Evolutionary conservation across 35 echinoderm and acorn worm genomes (phyloP), one percentile per base, ranked within the genome.

Genomic region (Lytechinus pictus): DNA sequence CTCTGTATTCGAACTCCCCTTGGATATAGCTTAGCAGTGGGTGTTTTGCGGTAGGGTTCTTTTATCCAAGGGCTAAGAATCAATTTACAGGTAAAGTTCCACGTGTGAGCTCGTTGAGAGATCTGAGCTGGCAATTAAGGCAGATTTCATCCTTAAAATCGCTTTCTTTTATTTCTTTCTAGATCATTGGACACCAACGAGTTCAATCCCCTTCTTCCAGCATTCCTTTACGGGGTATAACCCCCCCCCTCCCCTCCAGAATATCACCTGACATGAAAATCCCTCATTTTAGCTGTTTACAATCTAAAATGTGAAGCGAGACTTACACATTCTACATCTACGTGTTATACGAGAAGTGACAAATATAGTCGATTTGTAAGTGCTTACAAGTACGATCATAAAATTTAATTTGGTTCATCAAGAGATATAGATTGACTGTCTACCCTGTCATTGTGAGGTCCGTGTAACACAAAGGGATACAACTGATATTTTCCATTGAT

Each of bases 81-180:
- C 91, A 93, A 93, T 93, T 93, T 93, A 93, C 91, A 93, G 52
- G 91, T 93, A 93, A 29, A 57, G 91, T 27, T 27, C 53, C 91
- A 93, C 91, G 52, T 93, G 91, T 57, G 28, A 27, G 91, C 53
- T 27, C 52, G 91, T 12, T 93, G 91, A 93, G 54, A 52, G 91
- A 93, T 55, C 11, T 93, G 91, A 57, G n/a, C 91, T 27, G n/a
- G 52, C 91, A 93, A 93, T 54, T 54, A 54, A 27, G 91, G 91
- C 52, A n/a, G 54, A 89, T 51, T 51, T 89, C 87, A 89, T 89
- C 87, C 61, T 89, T 24, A 89, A 53, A 28, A 51, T 89, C 87
- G 87, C 52, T 53, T 89, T 53, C 28, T 51, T 89, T 89, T 89
- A 27, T 51, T 53, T 51, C 28, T 89, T 89, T 89, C 61, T 71